A percentile compares a stretch with the other conserved stretches of the same genome.
phyloP scores from a whole-genome alignment of 2,113 vertebrate species.

The Varanus komodoensis region DNA sequence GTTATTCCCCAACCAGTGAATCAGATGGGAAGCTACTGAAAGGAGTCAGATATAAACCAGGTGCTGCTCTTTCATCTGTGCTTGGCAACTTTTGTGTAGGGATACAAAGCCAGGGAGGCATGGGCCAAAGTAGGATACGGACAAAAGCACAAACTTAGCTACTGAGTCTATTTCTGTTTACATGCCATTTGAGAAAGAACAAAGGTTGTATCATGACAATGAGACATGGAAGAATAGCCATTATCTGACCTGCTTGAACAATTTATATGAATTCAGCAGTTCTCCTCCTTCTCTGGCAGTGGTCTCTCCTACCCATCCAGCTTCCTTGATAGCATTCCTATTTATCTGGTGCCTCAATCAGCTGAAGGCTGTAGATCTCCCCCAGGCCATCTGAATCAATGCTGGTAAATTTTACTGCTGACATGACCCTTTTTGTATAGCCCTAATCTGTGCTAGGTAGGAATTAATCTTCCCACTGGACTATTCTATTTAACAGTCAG shows the following conservation, averaged over 20 bases:
- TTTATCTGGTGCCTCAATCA: conserved; percentile 32
- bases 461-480: conserved; percentile 36
- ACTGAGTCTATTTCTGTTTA: background rate
- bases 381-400: background rate
- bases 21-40: conserved; percentile 52
- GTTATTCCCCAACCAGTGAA: conserved; percentile 30
- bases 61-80: conserved; percentile 46
- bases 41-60: conserved; percentile 58
- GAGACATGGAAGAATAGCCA: background rate
- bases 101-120: conserved; percentile 55
- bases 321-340: background rate
- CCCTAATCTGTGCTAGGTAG: conserved; percentile 27
- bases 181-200: conserved; percentile 44
- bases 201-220: conserved; percentile 2
- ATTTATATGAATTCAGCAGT: background rate
- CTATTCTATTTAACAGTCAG: conserved; percentile 39
- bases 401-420: conserved; percentile 28
- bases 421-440: conserved; percentile 48
- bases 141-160: conserved; percentile 43
- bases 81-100: conserved; percentile 44
- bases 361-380: background rate
- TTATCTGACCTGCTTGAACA: conserved; percentile 1
- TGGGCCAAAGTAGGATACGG: conserved; percentile 24
- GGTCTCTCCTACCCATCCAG: background rate
- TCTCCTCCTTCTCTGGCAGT: background rate